Conservation (phyloP, 2,113 vertebrate species). For the Plestiodon gilberti region DNA sequence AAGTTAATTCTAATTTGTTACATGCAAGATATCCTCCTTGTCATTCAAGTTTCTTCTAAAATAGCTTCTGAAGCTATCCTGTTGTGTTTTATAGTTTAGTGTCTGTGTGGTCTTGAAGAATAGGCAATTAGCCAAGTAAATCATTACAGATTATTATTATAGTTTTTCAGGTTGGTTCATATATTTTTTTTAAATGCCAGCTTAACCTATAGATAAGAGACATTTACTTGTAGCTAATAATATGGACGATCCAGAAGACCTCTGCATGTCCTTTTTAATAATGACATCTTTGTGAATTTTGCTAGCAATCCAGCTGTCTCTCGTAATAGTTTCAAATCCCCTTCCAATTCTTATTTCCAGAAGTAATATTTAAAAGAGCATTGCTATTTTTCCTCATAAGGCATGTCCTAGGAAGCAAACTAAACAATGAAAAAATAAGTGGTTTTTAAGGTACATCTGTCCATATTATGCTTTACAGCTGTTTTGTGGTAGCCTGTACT, state of each 20-base stretch:
- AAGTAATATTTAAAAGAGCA: conserved; percentile 35
- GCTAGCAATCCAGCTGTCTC: neutral
- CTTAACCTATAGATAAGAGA: neutral
- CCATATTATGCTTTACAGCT: no score
- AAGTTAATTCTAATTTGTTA: neutral
- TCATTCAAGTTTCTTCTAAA: neutral
- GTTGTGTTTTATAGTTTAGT: neutral
- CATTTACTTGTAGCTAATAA: neutral
- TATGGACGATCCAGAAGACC: neutral
- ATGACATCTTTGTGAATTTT: no score
- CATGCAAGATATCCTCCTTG: neutral
- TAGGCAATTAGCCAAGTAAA: neutral
- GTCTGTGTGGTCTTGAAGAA: neutral
- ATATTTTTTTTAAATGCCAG: neutral
- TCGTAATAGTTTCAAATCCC: neutral
- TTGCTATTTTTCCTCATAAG: conserved; percentile 16
- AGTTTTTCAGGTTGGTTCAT: no score
- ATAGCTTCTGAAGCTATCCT: neutral
- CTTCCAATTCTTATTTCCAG: conserved; percentile 33
- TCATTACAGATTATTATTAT: no score
- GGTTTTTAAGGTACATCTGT: conserved; percentile 50
- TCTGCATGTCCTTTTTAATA: neutral
- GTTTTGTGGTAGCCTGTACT: no score
- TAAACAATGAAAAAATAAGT: conserved; percentile 47
- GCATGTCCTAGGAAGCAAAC: conserved; percentile 14